A percentile compares a stretch with the other conserved stretches of the same genome.
Evolutionary conservation across 2,113 vertebrate genomes (phyloP).

Genomic region (Tichodroma muraria): DNA sequence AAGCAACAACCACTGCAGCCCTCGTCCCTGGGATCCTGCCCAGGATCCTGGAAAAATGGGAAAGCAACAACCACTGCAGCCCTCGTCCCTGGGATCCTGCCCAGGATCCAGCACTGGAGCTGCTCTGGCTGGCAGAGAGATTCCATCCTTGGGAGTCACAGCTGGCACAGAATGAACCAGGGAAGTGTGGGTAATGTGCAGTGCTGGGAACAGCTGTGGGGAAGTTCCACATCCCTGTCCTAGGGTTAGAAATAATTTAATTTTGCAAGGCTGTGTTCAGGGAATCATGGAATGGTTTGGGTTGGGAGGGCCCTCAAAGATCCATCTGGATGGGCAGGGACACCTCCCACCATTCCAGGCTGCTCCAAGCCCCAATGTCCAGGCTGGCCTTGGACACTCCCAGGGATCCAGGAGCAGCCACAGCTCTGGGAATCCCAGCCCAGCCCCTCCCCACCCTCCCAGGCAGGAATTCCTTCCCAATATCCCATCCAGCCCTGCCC

Average conservation of each 20-base stretch:
- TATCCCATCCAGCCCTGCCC: too few species aligned
- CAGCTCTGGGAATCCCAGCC: neutral
- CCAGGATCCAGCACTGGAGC: neutral
- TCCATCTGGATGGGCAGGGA: neutral
- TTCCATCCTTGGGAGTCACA: neutral
- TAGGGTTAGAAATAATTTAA: neutral
- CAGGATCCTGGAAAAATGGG: neutral
- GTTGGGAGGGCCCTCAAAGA: neutral
- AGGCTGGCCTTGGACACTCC: too few species aligned
- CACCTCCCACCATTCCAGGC: too few species aligned
- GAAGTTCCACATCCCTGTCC: neutral
- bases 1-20: fast-evolving
- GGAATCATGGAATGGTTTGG: neutral
- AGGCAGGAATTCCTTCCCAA: too few species aligned
- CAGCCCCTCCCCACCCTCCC: neutral
- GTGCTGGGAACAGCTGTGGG: neutral
- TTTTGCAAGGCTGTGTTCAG: neutral
- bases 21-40: fast-evolving
- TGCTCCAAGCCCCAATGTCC: too few species aligned
- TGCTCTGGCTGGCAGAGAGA: neutral
- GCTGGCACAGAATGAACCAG: neutral
- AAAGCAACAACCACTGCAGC: too few species aligned
- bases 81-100: too few species aligned
- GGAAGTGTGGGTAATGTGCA: neutral
- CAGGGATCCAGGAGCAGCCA: too few species aligned